Base-by-base conservation (phyloP, 2,113 vertebrate species). In the Tenebrosternarchus preto region DNA sequence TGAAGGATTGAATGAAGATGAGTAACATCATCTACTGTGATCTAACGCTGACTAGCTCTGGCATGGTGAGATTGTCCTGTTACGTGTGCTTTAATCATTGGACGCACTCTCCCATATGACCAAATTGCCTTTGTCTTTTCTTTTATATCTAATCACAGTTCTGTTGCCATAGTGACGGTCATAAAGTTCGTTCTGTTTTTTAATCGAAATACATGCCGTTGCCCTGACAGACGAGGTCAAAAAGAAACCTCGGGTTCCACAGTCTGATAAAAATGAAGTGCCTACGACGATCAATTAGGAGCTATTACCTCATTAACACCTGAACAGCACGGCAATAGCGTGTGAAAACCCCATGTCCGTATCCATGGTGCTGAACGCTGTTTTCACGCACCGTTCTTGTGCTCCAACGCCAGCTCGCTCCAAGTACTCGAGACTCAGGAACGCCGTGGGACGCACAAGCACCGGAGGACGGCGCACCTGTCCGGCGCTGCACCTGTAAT, bases 231-330 rank as follows among this genome's bases (percentile, higher is more conserved):
- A 27, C 6, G 60, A 46, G 57, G 17, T 46, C 22, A 46, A 20
- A 61, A 75, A 33, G 24, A 17, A 22, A 61, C 16, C 17, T 22
- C 16, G 11, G 39, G 31, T 68, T 36, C 64, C 9, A 12, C 43
- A 9, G 2, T 50, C 43, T 15, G 1, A 50, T 50, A 50, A 50
- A 46, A 43, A 11, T 2, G 8, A 50, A 50, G 11, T 68, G 6
- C 33, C 9, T 22, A 8, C 11, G 64, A 22, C n/a, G 8, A 68
- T 68, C 31, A 39, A 22, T 68, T 39, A 68, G n/a, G n/a, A 39
- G 1, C 20, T n/a, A 68, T 68, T n/a, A 68, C 36, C 64, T 68
- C 33, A 39, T 68, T 68, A 68, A 22, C 64, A 68, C 31, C 64
- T 39, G 64, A 68, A 68, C 31, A 68, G 64, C 64, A 39, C 39